Evolutionary conservation across 2,888 invertebrate species (phyloP).

Genomic region (Watsonalla cultraria): DNA sequence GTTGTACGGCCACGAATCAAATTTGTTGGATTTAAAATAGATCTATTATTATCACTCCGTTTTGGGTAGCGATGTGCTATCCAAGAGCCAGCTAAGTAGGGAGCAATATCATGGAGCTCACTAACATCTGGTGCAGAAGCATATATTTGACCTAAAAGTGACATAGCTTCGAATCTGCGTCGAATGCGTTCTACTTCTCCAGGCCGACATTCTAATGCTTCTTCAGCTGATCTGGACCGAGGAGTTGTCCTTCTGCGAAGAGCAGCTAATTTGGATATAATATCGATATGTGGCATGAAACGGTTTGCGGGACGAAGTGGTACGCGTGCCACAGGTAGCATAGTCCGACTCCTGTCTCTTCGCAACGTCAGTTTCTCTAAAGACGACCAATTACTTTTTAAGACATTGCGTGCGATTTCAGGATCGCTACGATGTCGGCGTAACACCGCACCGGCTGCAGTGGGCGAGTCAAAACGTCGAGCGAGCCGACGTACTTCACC

Average conservation of each 20-base stretch:
- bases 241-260: conserved; percentile 71
- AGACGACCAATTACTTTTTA: conserved; percentile 70
- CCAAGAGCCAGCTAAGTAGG: conserved; percentile 89
- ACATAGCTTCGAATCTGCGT: conserved; percentile 84
- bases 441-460: conserved; percentile 71
- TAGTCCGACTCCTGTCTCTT: conserved; percentile 48
- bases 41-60: conserved; percentile 82
- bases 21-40: conserved; percentile 68
- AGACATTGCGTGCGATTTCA: conserved; percentile 81
- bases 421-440: conserved; percentile 88
- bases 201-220: conserved; percentile 71
- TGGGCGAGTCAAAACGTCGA: conserved; percentile 86
- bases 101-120: conserved; percentile 87
- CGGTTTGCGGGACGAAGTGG: conserved; percentile 83
- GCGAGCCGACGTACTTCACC: conserved; percentile 89
- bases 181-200: conserved; percentile 87
- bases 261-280: conserved; percentile 91
- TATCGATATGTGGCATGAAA: conserved; percentile 92
- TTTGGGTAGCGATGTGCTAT: conserved; percentile 88
- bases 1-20: conserved; percentile 48
- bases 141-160: conserved; percentile 87
- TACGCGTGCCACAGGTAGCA: conserved; percentile 82
- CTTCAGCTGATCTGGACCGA: conserved; percentile 72
- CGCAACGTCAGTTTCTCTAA: conserved; percentile 55
- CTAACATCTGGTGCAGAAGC: conserved; percentile 89